Evolutionary conservation across 2,113 vertebrate species (phyloP).

Genomic region (Coryphaenoides rupestris): DNA sequence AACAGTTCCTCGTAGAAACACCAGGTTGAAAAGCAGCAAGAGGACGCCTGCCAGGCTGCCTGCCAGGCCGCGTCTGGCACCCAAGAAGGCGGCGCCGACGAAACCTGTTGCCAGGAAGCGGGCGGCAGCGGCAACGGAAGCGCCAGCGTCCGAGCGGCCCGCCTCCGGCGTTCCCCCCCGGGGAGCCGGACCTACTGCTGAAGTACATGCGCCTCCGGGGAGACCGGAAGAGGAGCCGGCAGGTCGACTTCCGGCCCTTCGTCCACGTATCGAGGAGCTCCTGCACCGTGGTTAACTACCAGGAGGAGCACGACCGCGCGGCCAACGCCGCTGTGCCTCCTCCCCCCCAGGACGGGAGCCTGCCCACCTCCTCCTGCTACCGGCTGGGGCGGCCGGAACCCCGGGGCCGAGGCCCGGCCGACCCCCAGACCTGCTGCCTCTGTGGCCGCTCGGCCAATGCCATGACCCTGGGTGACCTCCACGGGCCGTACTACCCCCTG

Average conservation of each 20-base stretch:
- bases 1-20: too few relatives aligned
- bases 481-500: constrained; percentile 67
- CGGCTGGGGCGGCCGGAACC: constrained; percentile 51
- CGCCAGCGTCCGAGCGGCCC: neutral
- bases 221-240: constrained; percentile 43
- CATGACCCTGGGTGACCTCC: constrained; percentile 71
- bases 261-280: constrained; percentile 50
- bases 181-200: constrained; percentile 67
- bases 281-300: constrained; percentile 69
- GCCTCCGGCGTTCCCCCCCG: constrained; percentile 40
- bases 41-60: too few relatives aligned
- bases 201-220: constrained; percentile 47
- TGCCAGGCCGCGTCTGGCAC: too few relatives aligned
- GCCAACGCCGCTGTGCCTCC: neutral
- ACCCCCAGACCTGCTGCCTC: constrained; percentile 59
- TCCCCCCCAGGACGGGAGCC: constrained; percentile 41
- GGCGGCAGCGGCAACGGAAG: constrained; percentile 33
- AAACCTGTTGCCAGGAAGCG: constrained; percentile 10
- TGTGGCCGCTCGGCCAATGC: constrained; percentile 64
- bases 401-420: constrained; percentile 9
- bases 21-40: too few relatives aligned
- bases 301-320: constrained; percentile 49
- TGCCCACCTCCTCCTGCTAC: constrained; percentile 69
- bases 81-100: neutral
- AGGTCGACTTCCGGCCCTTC: constrained; percentile 59